Conservation (phyloP, 2,113 vertebrate genomes). For the Poicephalus gulielmi region DNA sequence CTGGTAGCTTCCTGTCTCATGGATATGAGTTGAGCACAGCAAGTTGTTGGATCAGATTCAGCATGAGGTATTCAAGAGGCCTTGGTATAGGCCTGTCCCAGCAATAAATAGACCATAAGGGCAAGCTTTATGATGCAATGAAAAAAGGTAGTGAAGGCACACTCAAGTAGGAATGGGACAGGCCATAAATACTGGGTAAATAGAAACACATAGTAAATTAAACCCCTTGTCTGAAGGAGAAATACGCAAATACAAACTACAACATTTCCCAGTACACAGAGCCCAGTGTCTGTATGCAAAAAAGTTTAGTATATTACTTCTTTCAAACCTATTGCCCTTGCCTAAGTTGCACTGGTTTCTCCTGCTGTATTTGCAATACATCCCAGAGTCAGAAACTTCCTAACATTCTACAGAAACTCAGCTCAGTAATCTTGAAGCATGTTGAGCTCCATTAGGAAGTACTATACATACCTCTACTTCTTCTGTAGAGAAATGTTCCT, state of each 20-base stretch:
- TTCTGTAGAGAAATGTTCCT: fast-evolving
- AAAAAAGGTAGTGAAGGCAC: background rate
- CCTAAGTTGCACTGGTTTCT: background rate
- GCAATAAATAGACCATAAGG: background rate
- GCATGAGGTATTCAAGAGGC: background rate
- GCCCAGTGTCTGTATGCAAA: background rate
- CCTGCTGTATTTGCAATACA: background rate
- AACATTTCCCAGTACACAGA: background rate
- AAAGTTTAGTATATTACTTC: background rate
- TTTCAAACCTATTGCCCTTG: background rate
- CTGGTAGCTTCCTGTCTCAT: background rate
- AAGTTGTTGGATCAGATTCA: background rate
- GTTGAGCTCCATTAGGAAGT: background rate
- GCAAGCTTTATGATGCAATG: background rate
- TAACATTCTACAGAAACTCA: background rate
- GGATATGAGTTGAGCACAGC: background rate
- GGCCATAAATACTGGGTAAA: background rate
- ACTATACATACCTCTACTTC: background rate
- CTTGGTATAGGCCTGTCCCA: background rate
- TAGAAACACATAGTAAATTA: background rate
- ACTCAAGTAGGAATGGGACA: background rate
- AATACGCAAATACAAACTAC: background rate
- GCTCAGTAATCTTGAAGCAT: background rate
- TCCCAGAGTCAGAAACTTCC: background rate
- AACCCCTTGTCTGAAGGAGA: background rate